Base-by-base conservation (phyloP, 2,888 invertebrate genomes). In the Linnaemya vulpina region DNA sequence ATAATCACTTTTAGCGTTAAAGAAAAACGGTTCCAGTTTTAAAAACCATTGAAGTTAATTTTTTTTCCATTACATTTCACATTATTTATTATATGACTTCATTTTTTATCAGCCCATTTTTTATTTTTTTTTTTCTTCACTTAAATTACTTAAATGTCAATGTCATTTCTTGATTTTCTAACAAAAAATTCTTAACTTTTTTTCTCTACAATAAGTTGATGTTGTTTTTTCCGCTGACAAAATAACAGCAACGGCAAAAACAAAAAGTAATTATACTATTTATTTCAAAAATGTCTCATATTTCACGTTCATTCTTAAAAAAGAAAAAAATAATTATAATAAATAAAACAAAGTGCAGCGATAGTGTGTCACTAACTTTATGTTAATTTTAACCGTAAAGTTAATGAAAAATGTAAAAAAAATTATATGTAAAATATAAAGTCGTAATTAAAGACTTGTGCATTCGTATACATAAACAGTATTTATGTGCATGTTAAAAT, bases 241-340 rank as follows among this genome's bases (percentile, higher is more conserved):
- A 63, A 43, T 25, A 13, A 13, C 15, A 38, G 25, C 25, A 46
- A 55, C 62, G 51, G 70, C 25, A 17, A 46, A 40, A 78, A 70
- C n/a, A n/a, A 30, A 65, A 62, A 62, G 51, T 78, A 78, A 71
- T 78, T 78, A 71, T 53, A 25, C 60, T 62, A 58, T 13, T 62
- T 53, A 30, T 73, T 49, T 11, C 46, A 60, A 49, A 71, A 71
- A 62, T 62, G 25, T 70, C 62, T 78, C 70, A 71, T 70, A 70
- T 78, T 78, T 71, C 70, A 78, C 62, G 53, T 63, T 70, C 60
- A 78, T 78, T 78, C 60, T 70, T 78, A 30, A 70, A 76, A 55
- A 25, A 30, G n/a, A 5, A 46, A n/a, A 76, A 20, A 63, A 65
- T 43, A 2, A 40, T 10, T 8, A 20, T 17, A 40, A 10, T 5